These are phyloP conservation scores for Eupithecia insigniata DNA, from an alignment of 2,888 invertebrate genomes.

Conservation along the genomic window DNA sequence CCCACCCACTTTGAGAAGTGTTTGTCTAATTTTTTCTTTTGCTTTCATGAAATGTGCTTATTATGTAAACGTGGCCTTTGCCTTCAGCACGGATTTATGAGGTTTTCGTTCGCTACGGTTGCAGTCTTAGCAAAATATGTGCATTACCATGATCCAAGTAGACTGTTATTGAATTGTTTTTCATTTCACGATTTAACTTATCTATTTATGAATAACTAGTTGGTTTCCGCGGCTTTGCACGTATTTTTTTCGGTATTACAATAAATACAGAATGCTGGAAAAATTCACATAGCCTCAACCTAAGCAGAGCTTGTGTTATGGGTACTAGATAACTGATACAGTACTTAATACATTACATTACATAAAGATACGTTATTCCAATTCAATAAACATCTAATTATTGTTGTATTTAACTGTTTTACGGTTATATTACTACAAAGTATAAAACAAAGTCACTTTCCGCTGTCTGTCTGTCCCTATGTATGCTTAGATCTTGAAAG, in stretches of 20 bases:
- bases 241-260: background rate
- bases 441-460: too few relatives aligned
- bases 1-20: background rate
- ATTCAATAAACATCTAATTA: background rate
- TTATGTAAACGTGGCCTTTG: slow-evolving; percentile 19
- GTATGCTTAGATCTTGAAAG: too few relatives aligned
- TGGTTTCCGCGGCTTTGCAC: background rate
- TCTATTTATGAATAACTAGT: background rate
- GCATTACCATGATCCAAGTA: slow-evolving; percentile 25
- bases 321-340: too few relatives aligned
- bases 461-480: too few relatives aligned
- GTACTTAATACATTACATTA: too few relatives aligned
- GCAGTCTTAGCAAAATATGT: slow-evolving; percentile 32
- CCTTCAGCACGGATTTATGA: slow-evolving; percentile 45
- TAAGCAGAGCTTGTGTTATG: too few relatives aligned
- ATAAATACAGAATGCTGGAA: too few relatives aligned
- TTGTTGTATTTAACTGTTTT: too few relatives aligned
- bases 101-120: slow-evolving; percentile 37
- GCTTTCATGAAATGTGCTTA: slow-evolving; percentile 9
- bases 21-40: background rate
- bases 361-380: background rate
- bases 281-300: too few relatives aligned
- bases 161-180: slow-evolving; percentile 20
- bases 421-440: too few relatives aligned
- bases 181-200: background rate